phyloP scores from a whole-genome alignment of 2,797 vertebrate species.

The Epinephelus coioides region DNA sequence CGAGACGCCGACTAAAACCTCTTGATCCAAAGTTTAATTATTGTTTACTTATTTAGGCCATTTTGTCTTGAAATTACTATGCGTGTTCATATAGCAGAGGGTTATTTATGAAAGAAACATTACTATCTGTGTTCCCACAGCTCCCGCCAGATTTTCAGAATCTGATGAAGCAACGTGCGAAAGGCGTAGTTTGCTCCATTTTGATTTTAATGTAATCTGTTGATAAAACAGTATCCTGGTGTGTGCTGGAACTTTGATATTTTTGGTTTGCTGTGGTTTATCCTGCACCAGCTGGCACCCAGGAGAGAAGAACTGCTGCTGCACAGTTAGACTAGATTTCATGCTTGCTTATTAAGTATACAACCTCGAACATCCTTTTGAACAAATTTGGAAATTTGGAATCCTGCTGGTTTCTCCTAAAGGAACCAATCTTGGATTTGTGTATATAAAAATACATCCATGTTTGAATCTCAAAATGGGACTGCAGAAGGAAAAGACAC shows the following conservation, averaged over 20 bases:
- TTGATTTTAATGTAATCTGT: too few species aligned
- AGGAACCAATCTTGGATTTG: background rate
- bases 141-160: background rate
- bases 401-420: background rate
- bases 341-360: background rate
- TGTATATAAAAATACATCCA: background rate
- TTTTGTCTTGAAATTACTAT: background rate
- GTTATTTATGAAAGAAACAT: background rate
- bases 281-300: too few species aligned
- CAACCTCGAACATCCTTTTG: background rate
- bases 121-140: background rate
- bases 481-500: background rate
- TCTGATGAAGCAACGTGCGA: too few species aligned
- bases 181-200: too few species aligned
- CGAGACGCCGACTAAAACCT: background rate
- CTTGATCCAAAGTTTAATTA: conserved; percentile 22
- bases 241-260: too few species aligned
- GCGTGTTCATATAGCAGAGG: background rate
- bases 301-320: too few species aligned
- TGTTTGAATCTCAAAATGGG: background rate
- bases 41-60: background rate
- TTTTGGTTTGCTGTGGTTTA: too few species aligned
- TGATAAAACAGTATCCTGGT: too few species aligned
- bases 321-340: background rate
- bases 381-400: background rate